These are phyloP conservation scores for Syngnathoides biaculeatus DNA, from an alignment of 2,113 vertebrate genomes.

Conservation along the genomic window DNA sequence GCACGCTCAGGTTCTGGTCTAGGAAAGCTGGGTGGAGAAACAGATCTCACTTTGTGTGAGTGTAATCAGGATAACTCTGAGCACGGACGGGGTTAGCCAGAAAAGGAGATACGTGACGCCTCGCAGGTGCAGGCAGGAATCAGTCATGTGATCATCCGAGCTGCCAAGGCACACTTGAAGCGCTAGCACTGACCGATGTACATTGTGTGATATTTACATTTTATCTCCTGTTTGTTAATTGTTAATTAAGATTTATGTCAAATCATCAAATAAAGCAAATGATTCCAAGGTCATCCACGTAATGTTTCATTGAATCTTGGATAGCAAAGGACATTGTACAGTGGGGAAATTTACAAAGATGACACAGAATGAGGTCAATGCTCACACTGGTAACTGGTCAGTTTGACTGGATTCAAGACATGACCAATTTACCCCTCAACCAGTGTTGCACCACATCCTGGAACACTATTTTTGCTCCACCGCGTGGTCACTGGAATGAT, in stretches of 20 bases:
- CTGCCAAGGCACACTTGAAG: constrained; percentile 8
- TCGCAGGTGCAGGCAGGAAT: constrained; percentile 34
- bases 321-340: neutral
- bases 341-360: neutral
- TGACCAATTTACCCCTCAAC: neutral
- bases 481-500: neutral
- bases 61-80: constrained; percentile 52
- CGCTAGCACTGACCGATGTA: constrained; percentile 16
- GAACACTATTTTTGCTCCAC: neutral
- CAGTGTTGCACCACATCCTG: constrained; percentile 1
- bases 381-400: neutral
- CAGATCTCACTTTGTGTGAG: constrained; percentile 55
- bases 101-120: constrained; percentile 46
- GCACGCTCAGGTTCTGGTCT: constrained; percentile 33
- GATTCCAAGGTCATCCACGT: neutral
- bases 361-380: neutral
- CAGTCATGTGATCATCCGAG: constrained; percentile 6
- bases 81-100: constrained; percentile 10
- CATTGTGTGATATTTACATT: neutral
- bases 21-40: constrained; percentile 34
- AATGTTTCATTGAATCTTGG: neutral
- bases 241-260: neutral
- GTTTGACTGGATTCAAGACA: neutral
- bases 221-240: neutral
- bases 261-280: neutral